Evolutionary conservation across 2,797 vertebrate species (phyloP).

Genomic region (Vultur gryphus): DNA sequence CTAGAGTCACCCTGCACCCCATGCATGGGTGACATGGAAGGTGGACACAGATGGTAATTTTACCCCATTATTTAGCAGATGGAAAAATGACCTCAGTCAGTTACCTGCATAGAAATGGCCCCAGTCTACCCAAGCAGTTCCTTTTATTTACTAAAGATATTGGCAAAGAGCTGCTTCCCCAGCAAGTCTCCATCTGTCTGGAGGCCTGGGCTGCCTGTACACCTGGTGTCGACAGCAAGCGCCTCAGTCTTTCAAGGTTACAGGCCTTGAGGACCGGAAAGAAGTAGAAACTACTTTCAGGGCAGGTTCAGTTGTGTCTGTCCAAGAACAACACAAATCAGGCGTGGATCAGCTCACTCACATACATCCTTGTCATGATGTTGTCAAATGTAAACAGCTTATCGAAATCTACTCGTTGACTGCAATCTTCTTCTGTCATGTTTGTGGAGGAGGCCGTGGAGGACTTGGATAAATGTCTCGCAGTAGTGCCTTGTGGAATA

Average conservation of each 20-base stretch:
- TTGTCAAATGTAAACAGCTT: not conserved
- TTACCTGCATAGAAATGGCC: not conserved
- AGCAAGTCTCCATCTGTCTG: not conserved
- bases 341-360: not conserved
- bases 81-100: not conserved
- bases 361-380: not conserved
- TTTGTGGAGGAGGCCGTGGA: not conserved
- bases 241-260: not conserved
- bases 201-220: not conserved
- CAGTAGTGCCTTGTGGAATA: not conserved
- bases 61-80: not conserved
- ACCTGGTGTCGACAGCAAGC: not conserved
- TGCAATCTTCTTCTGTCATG: not conserved
- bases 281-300: not conserved
- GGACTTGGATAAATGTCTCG: not conserved
- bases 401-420: not conserved
- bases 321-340: constrained; percentile 21
- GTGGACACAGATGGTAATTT: not conserved
- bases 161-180: not conserved
- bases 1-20: not conserved
- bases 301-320: not conserved
- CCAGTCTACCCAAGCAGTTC: not conserved
- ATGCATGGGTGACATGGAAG: not conserved
- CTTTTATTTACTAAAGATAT: not conserved
- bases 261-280: not conserved